Conservation (phyloP, 2,113 vertebrate genomes). For the Tachycineta bicolor region DNA sequence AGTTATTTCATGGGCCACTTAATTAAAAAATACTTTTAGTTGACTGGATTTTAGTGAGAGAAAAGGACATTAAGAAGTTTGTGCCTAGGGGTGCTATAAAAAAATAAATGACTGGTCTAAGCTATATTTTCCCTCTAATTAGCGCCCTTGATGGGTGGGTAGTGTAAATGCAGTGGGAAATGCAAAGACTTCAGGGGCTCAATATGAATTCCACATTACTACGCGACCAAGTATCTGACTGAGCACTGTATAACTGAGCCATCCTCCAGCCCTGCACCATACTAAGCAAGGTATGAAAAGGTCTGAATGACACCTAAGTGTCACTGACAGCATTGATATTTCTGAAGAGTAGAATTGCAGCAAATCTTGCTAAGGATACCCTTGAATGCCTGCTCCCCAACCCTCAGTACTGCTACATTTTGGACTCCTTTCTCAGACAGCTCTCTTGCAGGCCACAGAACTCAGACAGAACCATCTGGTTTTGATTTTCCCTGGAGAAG, state of each 20-base stretch:
- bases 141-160: not conserved
- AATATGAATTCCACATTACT: not conserved
- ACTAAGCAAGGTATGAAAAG: not conserved
- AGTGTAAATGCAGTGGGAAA: not conserved
- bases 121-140: constrained; percentile 17
- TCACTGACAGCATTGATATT: not conserved
- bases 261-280: not conserved
- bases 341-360: not conserved
- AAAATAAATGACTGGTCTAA: not conserved
- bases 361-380: not conserved
- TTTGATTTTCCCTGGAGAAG: not conserved
- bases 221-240: not conserved
- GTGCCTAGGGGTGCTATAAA: not conserved
- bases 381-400: not conserved
- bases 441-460: not conserved
- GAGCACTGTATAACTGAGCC: not conserved
- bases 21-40: not conserved
- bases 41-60: constrained; percentile 22
- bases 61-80: not conserved
- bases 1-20: not conserved
- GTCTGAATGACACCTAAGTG: not conserved
- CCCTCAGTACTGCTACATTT: not conserved
- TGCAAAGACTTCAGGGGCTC: not conserved
- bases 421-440: not conserved
- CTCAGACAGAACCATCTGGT: not conserved